Conservation (phyloP, 2,888 invertebrate genomes). For the Mythimna vitellina region DNA sequence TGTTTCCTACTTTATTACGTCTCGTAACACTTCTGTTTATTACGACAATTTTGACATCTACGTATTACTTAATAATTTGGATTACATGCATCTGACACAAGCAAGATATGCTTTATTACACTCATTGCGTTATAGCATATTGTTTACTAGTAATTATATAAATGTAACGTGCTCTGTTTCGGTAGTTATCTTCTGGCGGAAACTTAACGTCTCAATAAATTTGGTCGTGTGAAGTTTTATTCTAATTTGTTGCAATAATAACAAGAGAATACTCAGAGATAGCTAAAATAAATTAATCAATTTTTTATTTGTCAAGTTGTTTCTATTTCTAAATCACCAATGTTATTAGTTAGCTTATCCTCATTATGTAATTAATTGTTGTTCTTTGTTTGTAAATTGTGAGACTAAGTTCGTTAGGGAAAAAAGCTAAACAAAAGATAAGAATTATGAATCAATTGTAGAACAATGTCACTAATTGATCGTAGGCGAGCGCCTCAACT, state of each 20-base stretch:
- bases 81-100: slow-evolving; percentile 50
- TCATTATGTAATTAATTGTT: slow-evolving; percentile 53
- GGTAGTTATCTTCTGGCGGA: not conserved
- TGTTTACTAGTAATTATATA: slow-evolving; percentile 40
- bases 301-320: slow-evolving; percentile 20
- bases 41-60: slow-evolving; percentile 50
- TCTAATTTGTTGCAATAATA: slow-evolving; percentile 21
- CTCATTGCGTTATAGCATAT: slow-evolving; percentile 36
- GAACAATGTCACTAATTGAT: slow-evolving; percentile 85
- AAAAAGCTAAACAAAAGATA: slow-evolving; percentile 76
- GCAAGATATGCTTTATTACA: slow-evolving; percentile 41
- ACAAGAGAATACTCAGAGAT: not conserved
- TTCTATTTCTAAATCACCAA: slow-evolving; percentile 38
- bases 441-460: slow-evolving; percentile 74
- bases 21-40: slow-evolving; percentile 47
- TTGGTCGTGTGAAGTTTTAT: slow-evolving; percentile 24
- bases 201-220: slow-evolving; percentile 27
- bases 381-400: slow-evolving; percentile 57
- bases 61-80: slow-evolving; percentile 45
- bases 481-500: slow-evolving; percentile 71
- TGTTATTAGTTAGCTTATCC: slow-evolving; percentile 56
- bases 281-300: slow-evolving; percentile 20
- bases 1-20: slow-evolving; percentile 66
- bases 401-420: slow-evolving; percentile 54
- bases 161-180: slow-evolving; percentile 20